Conservation (phyloP, 2,888 invertebrate species). For the Sisyra nigra region DNA sequence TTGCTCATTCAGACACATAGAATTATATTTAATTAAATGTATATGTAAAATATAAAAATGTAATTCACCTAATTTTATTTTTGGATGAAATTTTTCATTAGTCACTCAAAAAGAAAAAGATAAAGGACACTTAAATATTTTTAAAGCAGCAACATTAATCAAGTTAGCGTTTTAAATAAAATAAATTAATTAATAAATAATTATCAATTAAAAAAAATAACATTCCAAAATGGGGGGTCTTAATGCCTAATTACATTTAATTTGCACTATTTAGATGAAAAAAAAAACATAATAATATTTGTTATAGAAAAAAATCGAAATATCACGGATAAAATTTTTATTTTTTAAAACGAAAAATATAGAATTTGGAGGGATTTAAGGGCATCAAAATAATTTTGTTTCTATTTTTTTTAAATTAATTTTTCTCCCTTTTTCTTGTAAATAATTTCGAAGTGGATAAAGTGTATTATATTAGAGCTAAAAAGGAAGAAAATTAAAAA, state of each 20-base stretch:
- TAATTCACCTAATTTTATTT: background rate
- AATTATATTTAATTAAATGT: slow-evolving; percentile 1
- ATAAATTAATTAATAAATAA: background rate
- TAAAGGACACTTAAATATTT: no score
- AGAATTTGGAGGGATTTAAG: slow-evolving; percentile 29
- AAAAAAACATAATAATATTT: no score
- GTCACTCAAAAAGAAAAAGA: no score
- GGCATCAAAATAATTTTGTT: slow-evolving; percentile 23
- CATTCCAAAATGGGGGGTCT: background rate
- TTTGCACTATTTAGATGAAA: slow-evolving; percentile 4
- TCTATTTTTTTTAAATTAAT: background rate
- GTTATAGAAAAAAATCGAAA: background rate
- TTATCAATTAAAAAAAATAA: slow-evolving; percentile 2
- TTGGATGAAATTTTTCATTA: background rate
- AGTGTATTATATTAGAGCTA: background rate
- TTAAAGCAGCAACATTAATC: no score
- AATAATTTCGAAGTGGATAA: background rate
- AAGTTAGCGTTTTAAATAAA: background rate
- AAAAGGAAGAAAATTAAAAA: slow-evolving; percentile 1
- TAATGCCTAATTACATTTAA: slow-evolving; percentile 1
- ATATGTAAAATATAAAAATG: slow-evolving; percentile 2
- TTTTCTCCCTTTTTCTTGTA: background rate
- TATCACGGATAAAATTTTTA: background rate
- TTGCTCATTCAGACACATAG: background rate
- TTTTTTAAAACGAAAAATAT: slow-evolving; percentile 9